Percentiles rank a stretch among this genome's conserved stretches.
These are phyloP conservation scores for Papilio gigon DNA, from an alignment of 2,888 invertebrate species.

Conservation along the genomic window DNA sequence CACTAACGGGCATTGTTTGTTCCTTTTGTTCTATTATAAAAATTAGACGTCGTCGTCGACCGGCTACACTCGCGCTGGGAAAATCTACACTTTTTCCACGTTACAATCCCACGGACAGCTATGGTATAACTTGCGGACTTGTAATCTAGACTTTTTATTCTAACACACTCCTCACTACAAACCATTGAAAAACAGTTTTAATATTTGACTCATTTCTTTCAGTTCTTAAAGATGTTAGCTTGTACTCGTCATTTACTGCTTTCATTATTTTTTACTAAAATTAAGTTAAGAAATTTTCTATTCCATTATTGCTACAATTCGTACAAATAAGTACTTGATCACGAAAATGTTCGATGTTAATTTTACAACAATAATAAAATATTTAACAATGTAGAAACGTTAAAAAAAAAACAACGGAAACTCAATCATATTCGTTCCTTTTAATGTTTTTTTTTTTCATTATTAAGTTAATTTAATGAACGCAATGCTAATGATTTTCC, in stretches of 20 bases:
- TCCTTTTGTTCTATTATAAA: slow-evolving; percentile 69
- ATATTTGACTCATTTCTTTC: neutral
- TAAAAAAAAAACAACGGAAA: neutral
- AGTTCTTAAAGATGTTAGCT: neutral
- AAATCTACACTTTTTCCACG: slow-evolving; percentile 44
- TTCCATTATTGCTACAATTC: neutral
- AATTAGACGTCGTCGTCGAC: slow-evolving; percentile 59
- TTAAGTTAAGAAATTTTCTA: neutral
- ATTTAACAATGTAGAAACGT: neutral
- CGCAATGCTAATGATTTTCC: slow-evolving; percentile 5
- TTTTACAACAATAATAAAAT: neutral
- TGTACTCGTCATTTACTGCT: no score
- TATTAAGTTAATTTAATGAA: neutral
- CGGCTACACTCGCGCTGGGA: slow-evolving; percentile 44
- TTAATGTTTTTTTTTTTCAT: neutral
- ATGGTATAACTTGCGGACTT: slow-evolving; percentile 43
- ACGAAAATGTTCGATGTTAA: neutral
- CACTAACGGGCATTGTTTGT: slow-evolving; percentile 60
- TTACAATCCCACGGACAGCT: slow-evolving; percentile 43
- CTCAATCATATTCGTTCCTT: slow-evolving; percentile 7
- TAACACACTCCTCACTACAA: neutral
- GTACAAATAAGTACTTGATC: neutral
- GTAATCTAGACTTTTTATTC: neutral
- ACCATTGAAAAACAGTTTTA: neutral
- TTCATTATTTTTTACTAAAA: no score